These are phyloP conservation scores for Syrista parreyssii DNA, from an alignment of 2,888 invertebrate genomes.

Conservation along the genomic window DNA sequence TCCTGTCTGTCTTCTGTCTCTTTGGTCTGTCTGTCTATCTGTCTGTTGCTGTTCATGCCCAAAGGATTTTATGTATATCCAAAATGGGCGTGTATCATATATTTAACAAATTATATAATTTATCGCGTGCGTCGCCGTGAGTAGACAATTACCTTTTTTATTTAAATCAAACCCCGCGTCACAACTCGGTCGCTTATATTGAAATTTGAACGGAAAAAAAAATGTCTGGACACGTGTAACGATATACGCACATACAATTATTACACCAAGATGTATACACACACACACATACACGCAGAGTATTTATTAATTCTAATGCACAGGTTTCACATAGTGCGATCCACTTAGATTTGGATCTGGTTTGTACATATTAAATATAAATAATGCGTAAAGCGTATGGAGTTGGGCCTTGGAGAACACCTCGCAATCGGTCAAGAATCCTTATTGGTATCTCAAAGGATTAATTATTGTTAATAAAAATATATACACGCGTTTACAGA, in stretches of 20 bases:
- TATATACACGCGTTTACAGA: slow-evolving; percentile 71
- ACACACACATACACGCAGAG: background rate
- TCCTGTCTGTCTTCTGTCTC: slow-evolving; percentile 11
- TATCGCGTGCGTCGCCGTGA: slow-evolving; percentile 54
- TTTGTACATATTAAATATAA: background rate
- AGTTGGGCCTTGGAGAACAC: slow-evolving; percentile 43
- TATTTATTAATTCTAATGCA: background rate
- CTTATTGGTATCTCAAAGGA: background rate
- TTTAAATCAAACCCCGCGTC: slow-evolving; percentile 9
- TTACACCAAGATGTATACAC: background rate
- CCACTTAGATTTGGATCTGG: background rate
- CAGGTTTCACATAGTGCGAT: background rate
- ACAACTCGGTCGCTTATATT: slow-evolving; percentile 14
- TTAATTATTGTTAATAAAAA: background rate
- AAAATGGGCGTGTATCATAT: slow-evolving; percentile 12
- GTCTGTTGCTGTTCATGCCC: slow-evolving; percentile 14
- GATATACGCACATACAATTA: background rate
- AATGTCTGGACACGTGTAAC: slow-evolving; percentile 27
- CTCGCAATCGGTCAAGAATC: background rate
- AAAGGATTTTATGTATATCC: slow-evolving; percentile 17
- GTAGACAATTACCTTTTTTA: slow-evolving; percentile 38
- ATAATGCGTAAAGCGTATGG: slow-evolving; percentile 34
- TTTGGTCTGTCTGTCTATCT: background rate
- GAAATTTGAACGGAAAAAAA: slow-evolving; percentile 9
- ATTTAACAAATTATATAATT: slow-evolving; percentile 26